Evolutionary conservation across 92 coral and sea anemone species (phyloP).

Genomic region (Anthopleura xanthogrammica): DNA sequence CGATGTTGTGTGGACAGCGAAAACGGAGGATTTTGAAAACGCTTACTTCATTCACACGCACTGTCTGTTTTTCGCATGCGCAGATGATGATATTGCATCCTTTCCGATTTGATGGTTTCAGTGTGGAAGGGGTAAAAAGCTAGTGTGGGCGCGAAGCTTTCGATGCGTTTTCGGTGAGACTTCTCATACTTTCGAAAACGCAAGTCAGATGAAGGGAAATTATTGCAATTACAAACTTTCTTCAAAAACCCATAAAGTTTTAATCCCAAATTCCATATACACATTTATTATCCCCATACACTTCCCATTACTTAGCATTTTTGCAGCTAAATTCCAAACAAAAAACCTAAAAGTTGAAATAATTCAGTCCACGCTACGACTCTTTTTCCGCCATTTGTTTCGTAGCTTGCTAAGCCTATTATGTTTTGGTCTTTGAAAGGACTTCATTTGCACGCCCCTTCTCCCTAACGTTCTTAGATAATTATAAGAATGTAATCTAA

Average conservation of each 20-base stretch:
- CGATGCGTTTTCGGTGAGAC: too few species aligned
- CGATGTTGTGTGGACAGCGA: too few species aligned
- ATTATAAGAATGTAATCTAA: constrained; percentile 32
- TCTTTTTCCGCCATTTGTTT: constrained; percentile 39
- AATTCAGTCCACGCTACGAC: background rate
- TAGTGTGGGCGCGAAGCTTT: too few species aligned
- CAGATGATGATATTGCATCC: too few species aligned
- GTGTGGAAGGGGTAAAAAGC: too few species aligned
- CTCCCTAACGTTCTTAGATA: constrained; percentile 79
- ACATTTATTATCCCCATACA: background rate
- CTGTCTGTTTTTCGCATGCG: too few species aligned
- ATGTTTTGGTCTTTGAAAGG: constrained; percentile 28
- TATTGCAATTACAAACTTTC: background rate
- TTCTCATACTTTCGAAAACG: too few species aligned
- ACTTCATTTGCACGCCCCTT: constrained; percentile 42
- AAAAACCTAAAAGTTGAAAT: constrained; percentile 1
- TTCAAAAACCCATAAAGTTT: background rate
- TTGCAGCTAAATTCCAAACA: background rate
- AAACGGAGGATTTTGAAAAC: too few species aligned
- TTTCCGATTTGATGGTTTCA: too few species aligned
- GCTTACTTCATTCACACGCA: too few species aligned
- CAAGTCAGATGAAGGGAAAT: background rate
- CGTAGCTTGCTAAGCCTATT: constrained; percentile 42
- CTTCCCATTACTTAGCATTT: background rate
- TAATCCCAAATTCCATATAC: background rate